Conservation (phyloP, 2,888 invertebrate genomes). For the Agrotis ipsilon region DNA sequence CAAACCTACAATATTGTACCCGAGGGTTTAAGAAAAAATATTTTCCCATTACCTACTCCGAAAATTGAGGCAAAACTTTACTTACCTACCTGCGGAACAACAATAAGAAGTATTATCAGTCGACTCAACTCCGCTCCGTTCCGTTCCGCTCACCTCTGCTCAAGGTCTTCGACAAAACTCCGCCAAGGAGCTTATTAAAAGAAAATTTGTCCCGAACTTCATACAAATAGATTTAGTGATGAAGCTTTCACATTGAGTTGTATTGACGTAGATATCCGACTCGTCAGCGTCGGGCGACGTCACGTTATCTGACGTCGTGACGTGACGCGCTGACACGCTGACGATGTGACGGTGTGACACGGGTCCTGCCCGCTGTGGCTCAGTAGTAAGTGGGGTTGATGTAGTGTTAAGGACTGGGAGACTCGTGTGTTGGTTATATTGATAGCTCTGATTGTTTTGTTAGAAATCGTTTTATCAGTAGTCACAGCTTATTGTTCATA, state of each 20-base stretch:
- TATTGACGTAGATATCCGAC: slow-evolving; percentile 37
- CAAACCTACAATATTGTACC: neutral
- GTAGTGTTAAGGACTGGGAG: slow-evolving; percentile 1
- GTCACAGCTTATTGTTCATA: neutral
- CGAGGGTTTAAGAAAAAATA: slow-evolving; percentile 2
- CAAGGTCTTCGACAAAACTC: slow-evolving; percentile 37
- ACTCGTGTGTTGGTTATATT: neutral
- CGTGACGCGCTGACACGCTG: slow-evolving; percentile 28
- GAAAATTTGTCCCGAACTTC: slow-evolving; percentile 37
- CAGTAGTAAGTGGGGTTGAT: slow-evolving; percentile 13
- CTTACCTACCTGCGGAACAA: slow-evolving; percentile 30
- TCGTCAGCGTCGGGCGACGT: slow-evolving; percentile 5
- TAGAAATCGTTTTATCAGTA: neutral
- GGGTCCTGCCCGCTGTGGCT: slow-evolving; percentile 21
- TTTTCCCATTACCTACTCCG: slow-evolving; percentile 6
- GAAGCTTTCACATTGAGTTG: slow-evolving; percentile 27
- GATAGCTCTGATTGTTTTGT: neutral
- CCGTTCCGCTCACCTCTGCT: neutral
- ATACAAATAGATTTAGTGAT: slow-evolving; percentile 48
- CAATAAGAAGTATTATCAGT: slow-evolving; percentile 31
- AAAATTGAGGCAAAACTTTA: slow-evolving; percentile 31
- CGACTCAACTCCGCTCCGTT: neutral
- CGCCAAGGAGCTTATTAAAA: slow-evolving; percentile 38
- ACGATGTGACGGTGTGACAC: slow-evolving; percentile 2
- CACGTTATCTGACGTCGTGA: slow-evolving; percentile 15